Percentiles rank a stretch among this genome's conserved stretches.
These are phyloP conservation scores for Hecatera dysodea DNA, from an alignment of 2,888 invertebrate species.

Conservation along the genomic window DNA sequence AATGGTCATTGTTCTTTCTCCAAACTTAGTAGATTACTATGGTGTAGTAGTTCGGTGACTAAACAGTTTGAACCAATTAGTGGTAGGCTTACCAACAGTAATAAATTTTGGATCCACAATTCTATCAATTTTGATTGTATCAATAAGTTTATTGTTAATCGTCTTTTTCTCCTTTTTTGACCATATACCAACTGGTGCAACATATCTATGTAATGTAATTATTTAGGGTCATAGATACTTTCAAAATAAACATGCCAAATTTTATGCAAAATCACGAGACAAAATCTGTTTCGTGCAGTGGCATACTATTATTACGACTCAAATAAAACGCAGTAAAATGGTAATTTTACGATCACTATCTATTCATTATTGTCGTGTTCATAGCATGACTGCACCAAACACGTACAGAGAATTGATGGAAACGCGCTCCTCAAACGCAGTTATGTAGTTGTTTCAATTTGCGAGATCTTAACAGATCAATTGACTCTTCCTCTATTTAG, in stretches of 20 bases:
- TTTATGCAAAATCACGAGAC: neutral
- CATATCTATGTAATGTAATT: too few species aligned
- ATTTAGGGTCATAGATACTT: neutral
- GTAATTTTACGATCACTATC: constrained; percentile 34
- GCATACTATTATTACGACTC: constrained; percentile 16
- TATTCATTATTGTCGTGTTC: constrained; percentile 28
- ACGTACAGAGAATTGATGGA: constrained; percentile 62
- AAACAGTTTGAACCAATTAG: constrained; percentile 11
- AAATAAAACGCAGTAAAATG: constrained; percentile 30
- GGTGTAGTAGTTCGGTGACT: neutral
- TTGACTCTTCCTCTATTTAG: constrained; percentile 72
- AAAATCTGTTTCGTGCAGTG: constrained; percentile 20
- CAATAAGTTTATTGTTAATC: too few species aligned
- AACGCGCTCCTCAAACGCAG: constrained; percentile 68
- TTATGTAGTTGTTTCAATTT: constrained; percentile 71
- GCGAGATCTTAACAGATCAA: constrained; percentile 72
- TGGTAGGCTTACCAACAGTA: neutral
- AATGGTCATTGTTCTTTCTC: too few species aligned
- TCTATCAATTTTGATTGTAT: neutral
- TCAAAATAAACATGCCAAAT: neutral
- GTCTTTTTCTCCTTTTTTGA: neutral
- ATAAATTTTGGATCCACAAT: neutral
- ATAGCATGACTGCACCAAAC: constrained; percentile 34
- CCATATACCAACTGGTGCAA: neutral
- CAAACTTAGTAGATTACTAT: neutral